These are phyloP conservation scores for Planiliza haematocheilus DNA, from an alignment of 2,113 vertebrate genomes.

Conservation along the genomic window DNA sequence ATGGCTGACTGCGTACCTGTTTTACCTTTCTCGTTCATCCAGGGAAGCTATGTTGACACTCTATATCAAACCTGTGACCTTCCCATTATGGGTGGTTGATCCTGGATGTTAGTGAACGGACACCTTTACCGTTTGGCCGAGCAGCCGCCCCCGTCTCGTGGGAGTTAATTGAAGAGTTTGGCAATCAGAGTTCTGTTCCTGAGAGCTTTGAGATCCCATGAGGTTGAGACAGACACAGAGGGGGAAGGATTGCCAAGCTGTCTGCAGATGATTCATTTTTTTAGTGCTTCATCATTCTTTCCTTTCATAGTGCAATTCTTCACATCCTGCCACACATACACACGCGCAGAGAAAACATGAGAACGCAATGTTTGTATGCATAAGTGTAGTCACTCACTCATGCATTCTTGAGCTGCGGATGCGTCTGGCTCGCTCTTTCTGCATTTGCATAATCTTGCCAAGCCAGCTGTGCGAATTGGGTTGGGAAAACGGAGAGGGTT, in stretches of 20 bases:
- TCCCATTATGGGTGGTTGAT: slow-evolving; percentile 24
- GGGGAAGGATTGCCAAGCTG: slow-evolving; percentile 38
- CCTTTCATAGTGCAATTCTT: slow-evolving; percentile 47
- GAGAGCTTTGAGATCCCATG: slow-evolving; percentile 51
- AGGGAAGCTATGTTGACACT: slow-evolving; percentile 21
- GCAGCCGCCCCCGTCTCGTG: slow-evolving; percentile 28
- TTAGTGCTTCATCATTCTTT: slow-evolving; percentile 60
- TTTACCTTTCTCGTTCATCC: slow-evolving; percentile 37
- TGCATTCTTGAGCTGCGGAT: slow-evolving; percentile 45
- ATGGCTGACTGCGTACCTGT: slow-evolving; percentile 19
- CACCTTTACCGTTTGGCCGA: slow-evolving; percentile 40
- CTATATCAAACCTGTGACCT: slow-evolving; percentile 46
- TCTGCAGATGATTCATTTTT: slow-evolving; percentile 71
- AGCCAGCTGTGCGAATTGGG: slow-evolving; percentile 66
- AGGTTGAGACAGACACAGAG: slow-evolving; percentile 51
- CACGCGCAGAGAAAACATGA: slow-evolving; percentile 26
- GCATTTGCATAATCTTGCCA: slow-evolving; percentile 43
- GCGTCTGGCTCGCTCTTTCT: slow-evolving; percentile 42
- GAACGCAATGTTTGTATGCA: slow-evolving; percentile 41
- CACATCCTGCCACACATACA: slow-evolving; percentile 52
- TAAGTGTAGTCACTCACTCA: slow-evolving; percentile 23
- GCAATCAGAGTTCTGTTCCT: slow-evolving; percentile 62
- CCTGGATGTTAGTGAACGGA: slow-evolving; percentile 27
- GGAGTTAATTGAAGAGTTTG: slow-evolving; percentile 69
- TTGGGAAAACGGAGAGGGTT: slow-evolving; percentile 13